Percentiles rank a stretch among this genome's conserved stretches.
Conservation (phyloP, 1,140 invertebrate species). For the Elymnias hypermnestra region DNA sequence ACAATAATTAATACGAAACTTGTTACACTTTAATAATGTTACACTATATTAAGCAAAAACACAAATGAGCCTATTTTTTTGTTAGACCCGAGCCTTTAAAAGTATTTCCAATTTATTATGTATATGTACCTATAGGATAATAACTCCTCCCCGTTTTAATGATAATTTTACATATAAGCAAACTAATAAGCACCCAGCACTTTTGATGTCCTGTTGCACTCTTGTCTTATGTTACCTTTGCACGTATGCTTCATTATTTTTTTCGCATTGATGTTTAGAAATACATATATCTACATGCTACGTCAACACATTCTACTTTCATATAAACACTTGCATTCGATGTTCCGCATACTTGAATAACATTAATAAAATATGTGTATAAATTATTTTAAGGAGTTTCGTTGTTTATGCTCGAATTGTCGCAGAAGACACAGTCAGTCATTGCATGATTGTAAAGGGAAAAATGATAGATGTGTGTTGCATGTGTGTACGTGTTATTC, state of each 20-base stretch:
- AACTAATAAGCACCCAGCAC: constrained; percentile 36
- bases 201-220: constrained; percentile 59
- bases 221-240: constrained; percentile 40
- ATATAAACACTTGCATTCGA: constrained; percentile 53
- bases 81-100: constrained; percentile 40
- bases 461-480: constrained; percentile 69
- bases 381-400: constrained; percentile 18
- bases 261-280: constrained; percentile 38
- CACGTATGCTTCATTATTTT: constrained; percentile 55
- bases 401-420: constrained; percentile 3
- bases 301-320: constrained; percentile 48
- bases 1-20: constrained; percentile 59
- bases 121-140: constrained; percentile 11
- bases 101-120: constrained; percentile 19
- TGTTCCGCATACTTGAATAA: constrained; percentile 41
- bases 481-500: constrained; percentile 68
- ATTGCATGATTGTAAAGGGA: constrained; percentile 67
- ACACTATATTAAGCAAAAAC: constrained; percentile 61
- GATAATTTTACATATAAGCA: constrained; percentile 18
- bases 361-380: constrained; percentile 37
- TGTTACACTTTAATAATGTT: constrained; percentile 66
- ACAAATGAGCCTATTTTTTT: constrained; percentile 59
- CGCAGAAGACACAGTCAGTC: constrained; percentile 31
- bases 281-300: constrained; percentile 36
- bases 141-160: constrained; percentile 6